Conservation (phyloP, 2,888 invertebrate genomes). For the Thymelicus acteon region DNA sequence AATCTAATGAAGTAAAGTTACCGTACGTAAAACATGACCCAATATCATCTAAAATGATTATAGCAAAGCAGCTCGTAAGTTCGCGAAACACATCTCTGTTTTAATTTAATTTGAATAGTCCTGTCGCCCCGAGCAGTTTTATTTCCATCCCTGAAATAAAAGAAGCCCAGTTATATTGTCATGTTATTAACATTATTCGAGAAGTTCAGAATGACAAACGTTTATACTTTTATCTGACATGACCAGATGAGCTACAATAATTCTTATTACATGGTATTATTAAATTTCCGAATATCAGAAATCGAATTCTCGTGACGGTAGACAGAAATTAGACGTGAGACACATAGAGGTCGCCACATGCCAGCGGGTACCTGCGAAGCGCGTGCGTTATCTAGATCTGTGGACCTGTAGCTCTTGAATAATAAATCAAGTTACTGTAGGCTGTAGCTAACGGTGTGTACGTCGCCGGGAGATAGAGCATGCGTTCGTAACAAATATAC, state of each 20-base stretch:
- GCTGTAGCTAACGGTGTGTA: constrained; percentile 13
- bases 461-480: constrained; percentile 11
- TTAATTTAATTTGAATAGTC: constrained; percentile 28
- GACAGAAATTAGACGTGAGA: background rate
- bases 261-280: background rate
- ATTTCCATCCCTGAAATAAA: constrained; percentile 13
- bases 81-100: constrained; percentile 20
- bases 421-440: constrained; percentile 23
- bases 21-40: background rate
- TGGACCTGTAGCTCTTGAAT: constrained; percentile 28
- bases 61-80: constrained; percentile 14
- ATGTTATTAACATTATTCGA: background rate
- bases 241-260: background rate
- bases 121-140: constrained; percentile 4
- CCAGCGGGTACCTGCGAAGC: constrained; percentile 27
- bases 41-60: constrained; percentile 23
- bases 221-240: background rate
- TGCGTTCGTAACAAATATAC: background rate
- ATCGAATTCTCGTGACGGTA: background rate
- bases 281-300: background rate
- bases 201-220: background rate
- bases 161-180: background rate
- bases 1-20: background rate
- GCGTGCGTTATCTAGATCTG: constrained; percentile 32
- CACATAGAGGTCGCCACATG: constrained; percentile 24